Conservation (phyloP, 2,888 invertebrate genomes). For the Eupithecia abbreviata region DNA sequence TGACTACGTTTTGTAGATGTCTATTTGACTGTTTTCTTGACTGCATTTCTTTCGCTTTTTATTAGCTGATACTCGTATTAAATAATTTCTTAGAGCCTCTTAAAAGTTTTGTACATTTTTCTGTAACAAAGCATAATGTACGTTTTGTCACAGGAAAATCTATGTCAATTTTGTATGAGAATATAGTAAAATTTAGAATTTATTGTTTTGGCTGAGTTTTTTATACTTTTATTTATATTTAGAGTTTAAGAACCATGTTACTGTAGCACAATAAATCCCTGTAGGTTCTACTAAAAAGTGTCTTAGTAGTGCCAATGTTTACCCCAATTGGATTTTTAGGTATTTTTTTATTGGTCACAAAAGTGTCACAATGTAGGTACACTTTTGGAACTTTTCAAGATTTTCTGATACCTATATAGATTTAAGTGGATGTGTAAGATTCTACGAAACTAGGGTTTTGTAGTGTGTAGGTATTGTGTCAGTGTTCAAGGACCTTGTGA, state of each 20-base stretch:
- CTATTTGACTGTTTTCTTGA: constrained; percentile 53
- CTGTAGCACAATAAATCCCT: constrained; percentile 34
- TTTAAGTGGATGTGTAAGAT: constrained; percentile 24
- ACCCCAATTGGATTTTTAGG: constrained; percentile 53
- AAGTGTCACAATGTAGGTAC: constrained; percentile 36
- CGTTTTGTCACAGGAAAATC: neutral
- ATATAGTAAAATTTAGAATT: constrained; percentile 29
- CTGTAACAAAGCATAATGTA: neutral
- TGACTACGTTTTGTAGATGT: constrained; percentile 14
- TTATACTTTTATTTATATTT: constrained; percentile 29
- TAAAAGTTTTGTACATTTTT: neutral
- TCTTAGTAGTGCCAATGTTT: constrained; percentile 72
- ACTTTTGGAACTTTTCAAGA: constrained; percentile 35
- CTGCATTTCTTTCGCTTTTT: constrained; percentile 49
- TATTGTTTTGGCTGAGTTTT: constrained; percentile 28
- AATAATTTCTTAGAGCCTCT: neutral
- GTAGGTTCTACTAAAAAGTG: constrained; percentile 54
- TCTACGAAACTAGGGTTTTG: constrained; percentile 10
- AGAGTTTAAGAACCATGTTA: constrained; percentile 36
- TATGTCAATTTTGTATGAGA: neutral
- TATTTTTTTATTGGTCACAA: constrained; percentile 37
- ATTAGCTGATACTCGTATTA: neutral
- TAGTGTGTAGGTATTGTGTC: constrained; percentile 10
- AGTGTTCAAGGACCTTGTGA: constrained; percentile 2
- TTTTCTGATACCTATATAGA: constrained; percentile 30